phyloP scores from a whole-genome alignment of 2,797 vertebrate species.

The Betta splendens region DNA sequence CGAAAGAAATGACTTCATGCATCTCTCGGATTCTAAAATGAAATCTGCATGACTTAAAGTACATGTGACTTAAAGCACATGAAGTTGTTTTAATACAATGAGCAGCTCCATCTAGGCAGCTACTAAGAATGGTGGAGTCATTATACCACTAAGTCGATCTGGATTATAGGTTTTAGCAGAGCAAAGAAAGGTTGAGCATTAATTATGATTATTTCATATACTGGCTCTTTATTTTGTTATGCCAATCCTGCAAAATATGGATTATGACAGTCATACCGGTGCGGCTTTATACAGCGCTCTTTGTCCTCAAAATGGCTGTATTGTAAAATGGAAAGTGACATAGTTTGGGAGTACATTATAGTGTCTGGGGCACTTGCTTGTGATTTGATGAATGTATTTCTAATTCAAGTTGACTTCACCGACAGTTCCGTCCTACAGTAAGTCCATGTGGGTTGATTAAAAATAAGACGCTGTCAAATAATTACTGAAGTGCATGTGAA shows the following conservation, averaged over 20 bases:
- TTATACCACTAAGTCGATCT: constrained; percentile 69
- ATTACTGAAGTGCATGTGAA: background rate
- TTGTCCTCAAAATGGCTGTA: constrained; percentile 5
- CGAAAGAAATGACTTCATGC: constrained; percentile 18
- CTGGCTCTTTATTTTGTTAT: constrained; percentile 60
- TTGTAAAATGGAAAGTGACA: constrained; percentile 7
- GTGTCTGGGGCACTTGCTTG: constrained; percentile 3
- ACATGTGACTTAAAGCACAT: constrained; percentile 48
- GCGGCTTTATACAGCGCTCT: constrained; percentile 35
- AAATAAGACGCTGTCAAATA: background rate
- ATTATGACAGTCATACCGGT: constrained; percentile 54
- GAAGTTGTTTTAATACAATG: constrained; percentile 44
- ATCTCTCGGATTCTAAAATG: constrained; percentile 18
- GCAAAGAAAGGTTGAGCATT: constrained; percentile 65
- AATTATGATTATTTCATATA: constrained; percentile 71
- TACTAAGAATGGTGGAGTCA: constrained; percentile 56
- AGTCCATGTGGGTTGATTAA: background rate
- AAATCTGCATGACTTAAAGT: constrained; percentile 23
- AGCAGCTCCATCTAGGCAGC: constrained; percentile 23
- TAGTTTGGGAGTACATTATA: constrained; percentile 21
- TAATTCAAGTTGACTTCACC: constrained; percentile 3
- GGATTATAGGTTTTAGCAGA: constrained; percentile 72
- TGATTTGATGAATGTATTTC: background rate
- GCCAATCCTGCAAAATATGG: constrained; percentile 59
- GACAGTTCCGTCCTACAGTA: constrained; percentile 2